Percentiles rank a stretch among this genome's conserved stretches.
phyloP scores from a whole-genome alignment of 1,140 invertebrate species.

The Eueides isabella region DNA sequence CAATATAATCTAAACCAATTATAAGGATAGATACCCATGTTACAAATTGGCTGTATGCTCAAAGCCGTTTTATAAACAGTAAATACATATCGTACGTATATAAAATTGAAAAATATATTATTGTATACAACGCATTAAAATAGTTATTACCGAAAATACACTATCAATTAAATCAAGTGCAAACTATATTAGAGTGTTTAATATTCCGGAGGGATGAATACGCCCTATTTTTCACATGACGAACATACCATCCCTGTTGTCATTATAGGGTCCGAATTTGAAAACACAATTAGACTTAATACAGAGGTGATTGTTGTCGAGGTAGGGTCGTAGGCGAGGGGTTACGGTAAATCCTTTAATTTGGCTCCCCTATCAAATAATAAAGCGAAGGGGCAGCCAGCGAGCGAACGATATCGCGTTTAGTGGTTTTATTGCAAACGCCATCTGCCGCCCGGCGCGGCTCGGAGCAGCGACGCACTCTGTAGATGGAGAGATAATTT shows the following conservation, averaged over 20 bases:
- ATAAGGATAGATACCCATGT: not conserved
- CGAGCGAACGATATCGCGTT: constrained; percentile 76
- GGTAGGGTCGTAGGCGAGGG: constrained; percentile 72
- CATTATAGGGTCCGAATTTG: constrained; percentile 77
- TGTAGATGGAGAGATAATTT: constrained; percentile 79
- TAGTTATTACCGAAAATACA: not conserved
- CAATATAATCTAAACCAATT: constrained; percentile 10
- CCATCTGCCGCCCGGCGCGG: constrained; percentile 73
- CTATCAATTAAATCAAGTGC: constrained; percentile 39
- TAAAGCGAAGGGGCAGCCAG: constrained; percentile 73
- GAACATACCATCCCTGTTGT: constrained; percentile 57
- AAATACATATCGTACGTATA: not conserved
- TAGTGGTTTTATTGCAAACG: constrained; percentile 82
- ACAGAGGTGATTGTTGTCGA: constrained; percentile 80
- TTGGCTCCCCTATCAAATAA: constrained; percentile 81
- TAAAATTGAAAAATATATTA: not conserved
- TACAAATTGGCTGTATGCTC: not conserved
- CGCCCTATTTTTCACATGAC: constrained; percentile 76
- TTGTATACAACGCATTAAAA: not conserved
- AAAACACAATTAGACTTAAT: constrained; percentile 83
- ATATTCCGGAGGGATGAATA: constrained; percentile 61
- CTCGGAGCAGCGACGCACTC: constrained; percentile 14
- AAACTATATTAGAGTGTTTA: constrained; percentile 57
- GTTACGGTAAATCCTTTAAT: constrained; percentile 81
- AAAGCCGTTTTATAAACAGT: not conserved